phyloP scores from a whole-genome alignment of 2,113 vertebrate genomes.

The Vulpes vulpes region DNA sequence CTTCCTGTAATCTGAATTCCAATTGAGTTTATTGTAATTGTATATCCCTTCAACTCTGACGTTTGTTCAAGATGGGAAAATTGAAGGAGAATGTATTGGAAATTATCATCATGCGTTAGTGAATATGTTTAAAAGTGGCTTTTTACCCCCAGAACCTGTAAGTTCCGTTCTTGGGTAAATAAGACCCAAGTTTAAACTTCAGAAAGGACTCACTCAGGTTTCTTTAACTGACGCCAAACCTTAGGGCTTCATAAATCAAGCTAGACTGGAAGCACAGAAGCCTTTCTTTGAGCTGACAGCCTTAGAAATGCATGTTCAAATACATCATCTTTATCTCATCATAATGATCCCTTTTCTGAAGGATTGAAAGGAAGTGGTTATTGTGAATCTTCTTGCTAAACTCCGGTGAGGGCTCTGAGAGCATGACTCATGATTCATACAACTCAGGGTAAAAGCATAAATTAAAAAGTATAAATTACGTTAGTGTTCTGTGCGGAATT shows the following conservation, averaged over 20 bases:
- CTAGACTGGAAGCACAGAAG: slow-evolving; percentile 61
- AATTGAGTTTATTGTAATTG: background rate
- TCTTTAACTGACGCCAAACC: slow-evolving; percentile 65
- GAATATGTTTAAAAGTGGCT: slow-evolving; percentile 15
- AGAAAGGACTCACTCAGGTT: background rate
- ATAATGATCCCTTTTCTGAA: slow-evolving; percentile 53
- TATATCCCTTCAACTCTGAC: slow-evolving; percentile 38
- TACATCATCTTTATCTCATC: slow-evolving; percentile 67
- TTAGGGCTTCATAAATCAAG: slow-evolving; percentile 41
- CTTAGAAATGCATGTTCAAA: slow-evolving; percentile 64
- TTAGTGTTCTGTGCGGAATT: background rate
- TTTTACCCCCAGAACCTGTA: background rate
- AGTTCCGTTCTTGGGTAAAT: slow-evolving; percentile 48
- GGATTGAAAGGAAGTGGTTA: slow-evolving; percentile 50
- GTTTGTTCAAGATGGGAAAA: slow-evolving; percentile 60
- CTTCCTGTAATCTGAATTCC: background rate
- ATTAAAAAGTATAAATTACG: slow-evolving; percentile 33
- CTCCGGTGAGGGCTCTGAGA: slow-evolving; percentile 38
- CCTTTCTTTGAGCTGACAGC: slow-evolving; percentile 76
- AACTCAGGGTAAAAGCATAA: slow-evolving; percentile 32
- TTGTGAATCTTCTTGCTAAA: slow-evolving; percentile 42
- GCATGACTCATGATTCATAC: slow-evolving; percentile 43
- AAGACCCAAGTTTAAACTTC: slow-evolving; percentile 58
- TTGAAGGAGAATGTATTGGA: slow-evolving; percentile 7
- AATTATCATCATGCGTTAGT: slow-evolving; percentile 9